Percentiles rank a stretch among this genome's conserved stretches.
These are phyloP conservation scores for Peromyscus aztecus DNA, from an alignment of 2,797 vertebrate genomes.

Conservation along the genomic window DNA sequence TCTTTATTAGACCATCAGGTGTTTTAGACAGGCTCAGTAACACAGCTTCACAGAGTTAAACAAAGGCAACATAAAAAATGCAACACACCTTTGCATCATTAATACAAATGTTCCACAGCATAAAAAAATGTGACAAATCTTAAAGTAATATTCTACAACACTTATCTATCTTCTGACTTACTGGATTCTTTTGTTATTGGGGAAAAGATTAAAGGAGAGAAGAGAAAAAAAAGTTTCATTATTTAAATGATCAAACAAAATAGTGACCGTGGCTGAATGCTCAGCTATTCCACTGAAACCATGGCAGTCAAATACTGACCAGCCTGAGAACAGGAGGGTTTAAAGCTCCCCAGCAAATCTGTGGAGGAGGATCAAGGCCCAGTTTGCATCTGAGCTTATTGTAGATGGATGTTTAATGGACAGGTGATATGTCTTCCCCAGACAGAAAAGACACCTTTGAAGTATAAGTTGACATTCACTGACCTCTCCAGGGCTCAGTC, in stretches of 20 bases:
- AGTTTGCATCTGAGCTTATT: neutral
- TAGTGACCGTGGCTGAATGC: slow-evolving; percentile 26
- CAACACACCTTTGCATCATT: too few species aligned
- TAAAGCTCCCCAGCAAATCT: slow-evolving; percentile 44
- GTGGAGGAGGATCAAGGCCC: slow-evolving; percentile 15
- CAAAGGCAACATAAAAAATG: too few species aligned
- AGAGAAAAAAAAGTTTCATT: slow-evolving; percentile 54
- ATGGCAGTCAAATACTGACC: slow-evolving; percentile 24
- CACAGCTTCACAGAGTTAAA: too few species aligned
- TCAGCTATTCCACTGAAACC: slow-evolving; percentile 41
- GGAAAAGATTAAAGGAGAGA: slow-evolving; percentile 70
- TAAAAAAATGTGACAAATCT: too few species aligned
- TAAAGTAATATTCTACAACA: too few species aligned
- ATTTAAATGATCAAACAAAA: slow-evolving; percentile 68
- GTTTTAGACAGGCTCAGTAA: too few species aligned
- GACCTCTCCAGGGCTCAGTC: neutral
- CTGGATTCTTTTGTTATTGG: slow-evolving; percentile 65
- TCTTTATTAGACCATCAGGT: too few species aligned
- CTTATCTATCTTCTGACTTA: slow-evolving; percentile 14
- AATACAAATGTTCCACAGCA: too few species aligned
- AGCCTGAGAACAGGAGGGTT: slow-evolving; percentile 42
- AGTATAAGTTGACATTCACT: slow-evolving; percentile 35
- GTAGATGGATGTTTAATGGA: slow-evolving; percentile 17
- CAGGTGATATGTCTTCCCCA: slow-evolving; percentile 14
- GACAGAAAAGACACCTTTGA: slow-evolving; percentile 45